Base-by-base conservation (phyloP, 2,888 invertebrate genomes). In the Lydus trimaculatus region DNA sequence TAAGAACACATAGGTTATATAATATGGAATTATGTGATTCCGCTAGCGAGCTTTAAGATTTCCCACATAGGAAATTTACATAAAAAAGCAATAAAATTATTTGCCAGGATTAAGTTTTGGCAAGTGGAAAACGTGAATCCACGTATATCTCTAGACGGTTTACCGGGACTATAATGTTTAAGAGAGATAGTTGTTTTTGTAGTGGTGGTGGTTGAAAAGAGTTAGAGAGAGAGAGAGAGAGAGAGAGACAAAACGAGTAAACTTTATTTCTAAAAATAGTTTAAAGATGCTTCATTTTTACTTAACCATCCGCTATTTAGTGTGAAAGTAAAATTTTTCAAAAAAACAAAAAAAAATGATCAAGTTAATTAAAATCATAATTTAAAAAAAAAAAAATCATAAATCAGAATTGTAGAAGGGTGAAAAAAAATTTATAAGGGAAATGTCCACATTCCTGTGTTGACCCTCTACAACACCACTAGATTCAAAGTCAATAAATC, bases 1-100 rank as follows among this genome's bases (percentile, higher is more conserved):
- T 81, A 81, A 81, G 81, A 81, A 80, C 81, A 78, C 81, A 81
- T 81, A 81, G 81, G 81, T 81, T 81, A 79, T 31, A 69, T 81
- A 80, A 81, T 79, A 76, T 78, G 79, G 80, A 79, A 79, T 79
- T 75, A 75, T 73, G 71, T 69, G 69, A 69, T 69, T 69, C 69
- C 66, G 69, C 63, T 58, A 61, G 69, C 66, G 69, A 65, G 70
- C 70, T 70, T 70, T 70, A 70, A 70, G 70, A 70, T 70, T 70
- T 70, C 64, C 60, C 64, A 43, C 43, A 43, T 43, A 43, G 43
- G 33, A 62, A 56, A 70, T 70, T 70, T 67, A 64, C 70, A 70
- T 70, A 70, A 70, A 70, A 70, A 70, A 64, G 70, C 70, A 70
- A 70, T 70, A 70, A 70, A 70, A 70, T 70, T 70, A 70, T 70